Percentiles rank a stretch among this genome's conserved stretches.
These are phyloP conservation scores for Zosterops japonicus DNA, from an alignment of 2,113 vertebrate genomes.

Conservation along the genomic window DNA sequence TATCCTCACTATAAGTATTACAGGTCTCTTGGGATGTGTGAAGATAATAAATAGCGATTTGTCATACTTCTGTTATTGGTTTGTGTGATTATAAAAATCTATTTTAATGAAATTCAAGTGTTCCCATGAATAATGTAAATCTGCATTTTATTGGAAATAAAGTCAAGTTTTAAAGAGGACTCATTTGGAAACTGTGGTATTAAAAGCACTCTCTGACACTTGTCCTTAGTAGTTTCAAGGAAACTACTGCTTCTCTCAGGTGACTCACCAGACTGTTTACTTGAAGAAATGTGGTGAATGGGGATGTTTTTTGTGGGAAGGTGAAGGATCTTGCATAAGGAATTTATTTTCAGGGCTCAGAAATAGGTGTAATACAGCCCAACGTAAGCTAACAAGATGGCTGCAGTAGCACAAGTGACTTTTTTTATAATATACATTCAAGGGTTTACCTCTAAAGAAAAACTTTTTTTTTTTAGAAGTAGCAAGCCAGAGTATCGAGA, in stretches of 20 bases:
- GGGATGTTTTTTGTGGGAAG: background rate
- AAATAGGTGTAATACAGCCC: background rate
- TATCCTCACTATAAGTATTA: constrained; percentile 39
- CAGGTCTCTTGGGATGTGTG: constrained; percentile 27
- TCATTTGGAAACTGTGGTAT: constrained; percentile 43
- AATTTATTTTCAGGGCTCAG: background rate
- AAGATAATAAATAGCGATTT: constrained; percentile 67
- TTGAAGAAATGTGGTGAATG: background rate
- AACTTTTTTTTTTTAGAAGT: background rate
- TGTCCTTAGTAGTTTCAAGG: constrained; percentile 8
- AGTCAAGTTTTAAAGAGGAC: constrained; percentile 60
- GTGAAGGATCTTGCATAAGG: background rate
- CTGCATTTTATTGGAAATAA: constrained; percentile 59
- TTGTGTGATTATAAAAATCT: constrained; percentile 70
- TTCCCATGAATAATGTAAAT: constrained; percentile 66
- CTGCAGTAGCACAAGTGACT: background rate
- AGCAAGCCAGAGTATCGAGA: background rate
- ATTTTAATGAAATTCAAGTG: constrained; percentile 69
- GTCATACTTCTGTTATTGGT: constrained; percentile 65
- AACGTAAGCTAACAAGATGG: background rate
- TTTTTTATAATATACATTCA: background rate
- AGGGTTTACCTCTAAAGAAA: background rate
- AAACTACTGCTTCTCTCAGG: background rate
- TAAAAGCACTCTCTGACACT: constrained; percentile 16
- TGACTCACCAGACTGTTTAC: background rate